Percentiles rank a stretch among this genome's conserved stretches.
Evolutionary conservation across 2,113 vertebrate genomes (phyloP).

Genomic region (Elephantulus edwardii): DNA sequence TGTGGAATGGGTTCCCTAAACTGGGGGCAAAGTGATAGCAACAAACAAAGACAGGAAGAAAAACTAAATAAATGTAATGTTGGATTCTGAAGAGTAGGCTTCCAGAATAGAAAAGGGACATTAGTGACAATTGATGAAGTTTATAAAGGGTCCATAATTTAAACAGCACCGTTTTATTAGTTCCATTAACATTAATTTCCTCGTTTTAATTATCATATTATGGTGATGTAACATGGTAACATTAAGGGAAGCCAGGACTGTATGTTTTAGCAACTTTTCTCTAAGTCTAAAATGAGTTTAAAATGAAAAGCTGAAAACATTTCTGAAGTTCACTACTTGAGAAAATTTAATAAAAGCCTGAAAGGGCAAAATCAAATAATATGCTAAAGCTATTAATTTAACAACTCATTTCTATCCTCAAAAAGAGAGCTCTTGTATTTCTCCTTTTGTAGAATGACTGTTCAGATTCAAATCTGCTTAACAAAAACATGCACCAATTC

Average conservation of each 20-base stretch:
- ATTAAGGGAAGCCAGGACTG: background rate
- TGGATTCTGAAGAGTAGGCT: background rate
- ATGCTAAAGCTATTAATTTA: slow-evolving; percentile 35
- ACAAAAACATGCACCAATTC: background rate
- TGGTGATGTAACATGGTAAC: background rate
- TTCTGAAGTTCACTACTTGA: background rate
- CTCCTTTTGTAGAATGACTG: slow-evolving; percentile 26
- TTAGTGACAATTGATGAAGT: background rate
- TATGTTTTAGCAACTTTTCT: background rate
- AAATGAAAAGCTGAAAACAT: background rate
- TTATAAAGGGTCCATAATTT: background rate
- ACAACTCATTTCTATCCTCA: slow-evolving; percentile 11
- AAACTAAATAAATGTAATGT: background rate
- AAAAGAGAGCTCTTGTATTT: slow-evolving; percentile 21
- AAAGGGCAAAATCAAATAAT: slow-evolving; percentile 29
- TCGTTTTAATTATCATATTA: background rate
- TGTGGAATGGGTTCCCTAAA: background rate
- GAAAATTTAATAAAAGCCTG: slow-evolving; percentile 19
- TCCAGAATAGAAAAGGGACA: background rate
- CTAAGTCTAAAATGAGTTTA: slow-evolving; percentile 33
- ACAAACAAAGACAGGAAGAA: background rate
- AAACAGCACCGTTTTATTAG: background rate
- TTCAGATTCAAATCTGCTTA: slow-evolving; percentile 42
- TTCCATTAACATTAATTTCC: background rate
- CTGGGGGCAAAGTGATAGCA: background rate